Conservation (phyloP, 2,113 vertebrate genomes). For the Pogonocichla stellata region DNA sequence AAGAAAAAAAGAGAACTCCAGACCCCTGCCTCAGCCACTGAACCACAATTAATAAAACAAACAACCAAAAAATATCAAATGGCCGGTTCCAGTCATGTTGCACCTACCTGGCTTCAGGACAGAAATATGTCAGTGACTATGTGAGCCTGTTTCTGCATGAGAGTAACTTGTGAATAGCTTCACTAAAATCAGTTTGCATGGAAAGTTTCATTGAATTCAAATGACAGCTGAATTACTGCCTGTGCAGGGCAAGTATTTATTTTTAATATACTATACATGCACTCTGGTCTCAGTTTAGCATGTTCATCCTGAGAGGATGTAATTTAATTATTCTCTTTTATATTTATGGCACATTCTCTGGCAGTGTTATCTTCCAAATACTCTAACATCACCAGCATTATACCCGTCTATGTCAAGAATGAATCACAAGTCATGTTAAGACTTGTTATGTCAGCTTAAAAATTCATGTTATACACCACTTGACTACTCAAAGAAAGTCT, state of each 20-base stretch:
- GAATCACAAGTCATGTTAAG: constrained; percentile 31
- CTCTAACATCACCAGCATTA: neutral
- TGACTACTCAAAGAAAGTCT: constrained; percentile 26
- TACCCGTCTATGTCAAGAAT: neutral
- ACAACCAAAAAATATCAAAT: neutral
- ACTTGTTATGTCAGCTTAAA: constrained; percentile 38
- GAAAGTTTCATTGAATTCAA: neutral
- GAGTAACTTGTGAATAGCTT: neutral
- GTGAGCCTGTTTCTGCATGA: neutral
- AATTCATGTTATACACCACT: neutral
- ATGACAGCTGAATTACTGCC: constrained; percentile 1
- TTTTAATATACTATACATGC: constrained; percentile 24
- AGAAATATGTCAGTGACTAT: neutral
- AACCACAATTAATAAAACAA: neutral
- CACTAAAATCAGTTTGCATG: neutral
- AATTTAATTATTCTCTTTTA: constrained; percentile 58
- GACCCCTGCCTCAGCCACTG: neutral
- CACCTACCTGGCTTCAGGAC: neutral
- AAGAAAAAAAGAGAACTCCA: neutral
- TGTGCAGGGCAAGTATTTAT: constrained; percentile 1
- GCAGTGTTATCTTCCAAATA: constrained; percentile 28
- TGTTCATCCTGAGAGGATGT: constrained; percentile 37
- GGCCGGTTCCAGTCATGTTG: neutral
- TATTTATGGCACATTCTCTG: constrained; percentile 39
- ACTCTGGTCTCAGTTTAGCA: constrained; percentile 8